Evolutionary conservation across 2,113 vertebrate species (phyloP), one percentile per base, ranked within the genome.

Genomic region (Peromyscus polionotus): DNA sequence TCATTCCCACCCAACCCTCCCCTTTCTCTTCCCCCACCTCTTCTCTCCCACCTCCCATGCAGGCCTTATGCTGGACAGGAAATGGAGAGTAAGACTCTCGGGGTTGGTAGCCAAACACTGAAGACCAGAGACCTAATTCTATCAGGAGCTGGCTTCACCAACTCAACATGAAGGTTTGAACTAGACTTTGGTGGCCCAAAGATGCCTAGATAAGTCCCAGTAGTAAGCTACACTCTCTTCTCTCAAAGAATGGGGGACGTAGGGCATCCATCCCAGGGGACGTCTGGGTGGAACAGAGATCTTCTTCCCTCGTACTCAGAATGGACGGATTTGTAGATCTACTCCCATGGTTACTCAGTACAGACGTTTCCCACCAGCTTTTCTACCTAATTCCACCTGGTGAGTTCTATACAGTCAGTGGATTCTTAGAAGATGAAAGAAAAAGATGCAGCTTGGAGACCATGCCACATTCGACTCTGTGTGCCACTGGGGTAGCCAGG

Each of bases 1-100:
- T 98, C 98, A 97, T 97, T 97, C 95, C 94, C 75, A 87, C 94
- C 87, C 92, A 95, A 84, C 96, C 91, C 70, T 48, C 51, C 67
- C 75, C 57, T 10, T 42, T 65, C 84, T 65, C 83, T 67, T 91
- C 16, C 88, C 87, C 76, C 26, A 14, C 65, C 84, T 68, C 88
- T 65, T 93, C 92, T 93, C 87, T 84, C 90, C 80, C 90, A 42
- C 92, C 88, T 94, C 73, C 48, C 84, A 70, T 16, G 42, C 45
- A 91, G 45, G 54, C 73, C 88, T 92, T 75, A 85, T 5, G 65
- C 91, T 94, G 16, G 54, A 91, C 20, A 91, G 86, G 92, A 95
- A 96, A 84, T 57, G n/a, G 59, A 70, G 57, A 79, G 63, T 93
- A 96, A 95, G 95, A 92, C 84, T 65, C 36, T 39, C 39, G 83